phyloP scores from a whole-genome alignment of 2,113 vertebrate genomes.

The Cromileptes altivelis region DNA sequence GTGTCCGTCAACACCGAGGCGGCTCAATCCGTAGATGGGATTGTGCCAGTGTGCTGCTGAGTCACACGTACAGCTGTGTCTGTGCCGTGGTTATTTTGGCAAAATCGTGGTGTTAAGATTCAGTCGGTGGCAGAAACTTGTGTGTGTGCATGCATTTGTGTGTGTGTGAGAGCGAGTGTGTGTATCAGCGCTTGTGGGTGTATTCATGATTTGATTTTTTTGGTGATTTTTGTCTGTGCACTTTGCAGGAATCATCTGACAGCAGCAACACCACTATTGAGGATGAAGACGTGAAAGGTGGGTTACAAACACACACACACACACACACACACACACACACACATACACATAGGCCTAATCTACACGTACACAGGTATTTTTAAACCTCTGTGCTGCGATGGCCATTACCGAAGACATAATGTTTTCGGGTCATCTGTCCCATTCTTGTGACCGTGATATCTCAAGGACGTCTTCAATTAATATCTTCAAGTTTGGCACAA shows the following conservation, averaged over 20 bases:
- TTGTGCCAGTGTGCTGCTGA: slow-evolving; percentile 23
- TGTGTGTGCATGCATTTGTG: slow-evolving; percentile 19
- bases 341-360: too few species aligned
- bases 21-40: not conserved
- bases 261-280: slow-evolving; percentile 98
- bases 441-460: too few species aligned
- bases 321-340: not conserved
- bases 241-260: slow-evolving; percentile 92
- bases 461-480: too few species aligned
- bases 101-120: not conserved
- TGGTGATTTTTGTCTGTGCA: slow-evolving; percentile 36
- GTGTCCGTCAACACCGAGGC: slow-evolving; percentile 6
- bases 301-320: not conserved
- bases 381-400: too few species aligned
- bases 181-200: not conserved
- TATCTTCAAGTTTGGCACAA: too few species aligned
- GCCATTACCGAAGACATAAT: too few species aligned
- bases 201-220: not conserved
- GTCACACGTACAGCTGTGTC: slow-evolving; percentile 20
- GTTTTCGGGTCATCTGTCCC: too few species aligned
- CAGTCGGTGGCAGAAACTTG: not conserved
- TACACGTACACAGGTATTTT: too few species aligned
- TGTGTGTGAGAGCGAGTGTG: slow-evolving; percentile 12
- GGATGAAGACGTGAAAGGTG: slow-evolving; percentile 98
- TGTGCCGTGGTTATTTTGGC: slow-evolving; percentile 26